Conservation (phyloP, 2,113 vertebrate genomes). For the Fulmarus glacialis region DNA sequence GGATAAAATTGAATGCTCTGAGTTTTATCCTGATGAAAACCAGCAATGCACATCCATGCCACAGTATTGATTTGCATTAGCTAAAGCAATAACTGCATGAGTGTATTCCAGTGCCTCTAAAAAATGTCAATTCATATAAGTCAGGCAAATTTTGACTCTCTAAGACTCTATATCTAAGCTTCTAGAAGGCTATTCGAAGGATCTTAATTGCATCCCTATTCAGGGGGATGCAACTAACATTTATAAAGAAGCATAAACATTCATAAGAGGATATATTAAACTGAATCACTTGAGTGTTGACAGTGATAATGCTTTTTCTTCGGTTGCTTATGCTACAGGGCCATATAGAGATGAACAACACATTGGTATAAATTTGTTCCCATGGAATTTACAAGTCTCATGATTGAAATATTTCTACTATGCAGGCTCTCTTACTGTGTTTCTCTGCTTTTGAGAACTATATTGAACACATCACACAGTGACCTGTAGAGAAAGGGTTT, state of each 20-base stretch:
- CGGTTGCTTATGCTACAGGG: not conserved
- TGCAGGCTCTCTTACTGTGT: not conserved
- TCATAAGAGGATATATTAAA: not conserved
- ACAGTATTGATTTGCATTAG: not conserved
- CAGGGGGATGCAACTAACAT: not conserved
- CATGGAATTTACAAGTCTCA: not conserved
- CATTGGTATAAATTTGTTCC: not conserved
- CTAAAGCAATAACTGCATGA: not conserved
- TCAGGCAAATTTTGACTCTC: not conserved
- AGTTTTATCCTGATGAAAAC: not conserved
- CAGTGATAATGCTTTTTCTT: not conserved
- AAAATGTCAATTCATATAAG: not conserved
- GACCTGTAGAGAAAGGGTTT: not conserved
- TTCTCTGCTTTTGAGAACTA: not conserved
- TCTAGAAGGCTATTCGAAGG: not conserved
- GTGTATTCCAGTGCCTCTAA: not conserved
- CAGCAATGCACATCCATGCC: not conserved
- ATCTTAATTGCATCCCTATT: not conserved
- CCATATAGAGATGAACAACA: not conserved
- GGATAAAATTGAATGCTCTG: not conserved
- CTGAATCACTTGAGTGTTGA: not conserved
- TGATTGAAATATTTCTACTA: not conserved
- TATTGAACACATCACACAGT: not conserved
- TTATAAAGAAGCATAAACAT: not conserved
- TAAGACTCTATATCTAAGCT: not conserved